These are phyloP conservation scores for Pygoscelis adeliae DNA, from an alignment of 2,113 vertebrate genomes.

Conservation along the genomic window DNA sequence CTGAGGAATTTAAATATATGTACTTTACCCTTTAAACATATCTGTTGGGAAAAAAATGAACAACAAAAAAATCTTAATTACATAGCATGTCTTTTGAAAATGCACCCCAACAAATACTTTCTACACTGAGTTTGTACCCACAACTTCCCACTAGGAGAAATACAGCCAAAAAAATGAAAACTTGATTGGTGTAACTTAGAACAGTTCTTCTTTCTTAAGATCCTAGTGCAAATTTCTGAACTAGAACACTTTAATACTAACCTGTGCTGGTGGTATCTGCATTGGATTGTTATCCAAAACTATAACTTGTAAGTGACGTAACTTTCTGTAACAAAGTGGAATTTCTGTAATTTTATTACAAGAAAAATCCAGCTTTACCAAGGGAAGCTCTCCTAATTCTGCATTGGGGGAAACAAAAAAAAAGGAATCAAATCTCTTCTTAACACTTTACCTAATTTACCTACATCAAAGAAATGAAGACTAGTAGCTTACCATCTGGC, in stretches of 20 bases:
- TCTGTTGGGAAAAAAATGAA: conserved; percentile 77
- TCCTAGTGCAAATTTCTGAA: neutral
- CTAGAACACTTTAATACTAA: conserved; percentile 62
- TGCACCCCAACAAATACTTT: neutral
- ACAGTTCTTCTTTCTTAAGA: neutral
- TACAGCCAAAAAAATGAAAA: neutral
- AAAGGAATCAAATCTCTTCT: neutral
- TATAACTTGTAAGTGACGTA: conserved; percentile 93
- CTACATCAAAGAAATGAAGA: neutral
- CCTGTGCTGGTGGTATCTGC: conserved; percentile 97
- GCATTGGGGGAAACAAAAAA: conserved; percentile 37
- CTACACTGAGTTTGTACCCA: neutral
- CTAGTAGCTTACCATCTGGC: conserved; percentile 86
- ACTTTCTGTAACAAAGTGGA: conserved; percentile 89
- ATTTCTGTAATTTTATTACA: conserved; percentile 99
- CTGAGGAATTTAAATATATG: conserved; percentile 99
- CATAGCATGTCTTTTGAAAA: neutral
- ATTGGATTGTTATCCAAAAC: conserved; percentile 97
- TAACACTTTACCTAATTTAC: neutral
- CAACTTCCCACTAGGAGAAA: neutral
- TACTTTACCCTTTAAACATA: conserved; percentile 97
- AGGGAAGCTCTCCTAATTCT: conserved; percentile 93
- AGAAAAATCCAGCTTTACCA: conserved; percentile 96
- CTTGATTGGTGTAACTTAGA: neutral
- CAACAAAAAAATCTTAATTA: neutral